Evolutionary conservation across 2,888 invertebrate species (phyloP), one percentile per base, ranked within the genome.

Genomic region (Drosophila colorata): DNA sequence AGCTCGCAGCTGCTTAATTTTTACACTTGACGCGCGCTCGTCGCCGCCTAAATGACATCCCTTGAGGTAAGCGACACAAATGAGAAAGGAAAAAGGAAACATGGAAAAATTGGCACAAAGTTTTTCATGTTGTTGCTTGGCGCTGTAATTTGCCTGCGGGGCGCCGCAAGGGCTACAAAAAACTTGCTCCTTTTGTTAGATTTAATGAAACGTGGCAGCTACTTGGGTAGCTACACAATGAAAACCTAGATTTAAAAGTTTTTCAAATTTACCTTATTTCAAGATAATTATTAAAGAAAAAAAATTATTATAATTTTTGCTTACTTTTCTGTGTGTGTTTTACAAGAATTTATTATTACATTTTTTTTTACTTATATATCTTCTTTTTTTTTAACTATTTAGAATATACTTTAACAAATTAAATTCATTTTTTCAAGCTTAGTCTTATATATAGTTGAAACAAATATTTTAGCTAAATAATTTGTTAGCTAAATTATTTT

Each of bases 1-100:
- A 65, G 60, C 74, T 70, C 70, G 48, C 70, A 71, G 78, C 85
- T 75, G 80, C 81, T 82, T 83, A 82, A 82, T 82, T 87, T 75
- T 87, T 78, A 81, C 78, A 84, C 82, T 84, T 79, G 76, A 70
- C 75, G 70, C 76, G 57, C 56, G 20, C 70, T 70, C 74, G 69
- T 56, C 69, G 73, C 56, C 64, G 56, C 20, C 65, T 52, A 78
- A 87, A 84, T 81, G 85, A 69, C 85, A 81, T 78, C 81, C 87
- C 82, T 66, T 38, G 70, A 78, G 85, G 85, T 64, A 48, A 56
- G 47, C 33, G 33, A 41, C 28, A 51, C 53, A 43, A 25, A 25
- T 33, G 4, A n/a, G 11, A 33, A 16, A 16, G 16, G 14, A 16
- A n/a, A 53, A 40, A 16, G 33, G 33, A 33, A 33, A 33, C 13